Base-by-base conservation (phyloP, 2,113 vertebrate genomes). In the Bagarius yarrelli region DNA sequence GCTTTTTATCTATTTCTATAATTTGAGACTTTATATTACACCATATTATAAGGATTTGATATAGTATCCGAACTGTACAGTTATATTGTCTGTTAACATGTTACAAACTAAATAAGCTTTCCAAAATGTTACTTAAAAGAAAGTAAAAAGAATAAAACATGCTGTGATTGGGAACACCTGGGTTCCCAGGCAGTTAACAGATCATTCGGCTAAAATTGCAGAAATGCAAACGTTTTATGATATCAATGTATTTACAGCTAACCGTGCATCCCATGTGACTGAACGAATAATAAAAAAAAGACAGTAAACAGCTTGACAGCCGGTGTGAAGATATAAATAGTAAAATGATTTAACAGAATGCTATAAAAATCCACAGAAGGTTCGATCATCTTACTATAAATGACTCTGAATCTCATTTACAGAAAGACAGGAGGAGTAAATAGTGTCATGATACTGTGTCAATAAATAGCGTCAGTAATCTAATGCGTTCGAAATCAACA, bases 401-500 rank as follows among this genome's bases (percentile, higher is more conserved):
- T 25, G 60, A 59, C 66, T 59, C 21, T 50, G 40, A 72, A 52
- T 14, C 25, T 61, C 15, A 44, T 61, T 72, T n/a, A 52, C 78
- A 80, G 53, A 1, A 50, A 25, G 57, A 80, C 36, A 72, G 18
- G 13, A 8, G 25, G n/a, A 72, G 72, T 71, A 23, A 72, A 80
- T 80, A 50, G 63, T 19, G 34, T 23, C 44, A 52, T 30, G 66
- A 47, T 8, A 70, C 40, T n/a, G 50, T 70, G 23, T 71, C 25
- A 53, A 32, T 73, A 27, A 73, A 73, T 55, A 55, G 70, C 52
- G 25, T 27, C 79, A 66, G 27, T 66, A 56, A 78, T n/a, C 34
- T 66, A 84, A 78, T 64, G 59, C 19, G 16, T 78, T 25, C 14
- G 21, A 56, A 75, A 79, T 80, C 36, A 23, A 80, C 53, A 50